Evolutionary conservation across 2,797 vertebrate species (phyloP), one percentile per base, ranked within the genome.

Genomic region (Phrynocephalus guinanensis): DNA sequence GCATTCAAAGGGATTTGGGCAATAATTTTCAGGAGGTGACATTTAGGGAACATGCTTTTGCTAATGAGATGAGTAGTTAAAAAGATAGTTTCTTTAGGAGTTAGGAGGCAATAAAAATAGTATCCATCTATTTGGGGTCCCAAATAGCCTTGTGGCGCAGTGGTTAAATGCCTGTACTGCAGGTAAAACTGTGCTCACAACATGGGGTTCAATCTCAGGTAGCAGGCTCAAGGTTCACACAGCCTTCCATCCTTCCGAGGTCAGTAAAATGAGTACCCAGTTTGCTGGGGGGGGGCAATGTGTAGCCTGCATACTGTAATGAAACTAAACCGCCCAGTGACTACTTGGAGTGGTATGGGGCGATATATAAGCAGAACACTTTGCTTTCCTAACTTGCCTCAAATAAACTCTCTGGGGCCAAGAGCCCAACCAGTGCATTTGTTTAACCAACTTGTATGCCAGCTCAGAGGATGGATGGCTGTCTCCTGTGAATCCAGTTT

Each of bases 1-100:
- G 91, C 95, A 93, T 93, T 93, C 91, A 93, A 91, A 93, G 93
- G 91, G 60, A 90, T 93, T 91, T 87, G 85, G 85, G 16, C n/a
- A 90, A 83, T 93, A 89, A 93, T 91, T 94, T 90, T 82, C 83
- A 79, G 88, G 60, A 5, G 0, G 70, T 91, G 87, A 90, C 90
- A 87, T 92, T 92, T 90, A 93, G 87, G 68, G 85, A 79, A 79
- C 18, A 44, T 77, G 22, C 80, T 90, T 93, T 91, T 91, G 91
- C 86, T 89, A 90, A 88, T 89, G 85, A 91, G 85, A 92, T 85
- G 77, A 68, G 71, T 82, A 38, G 28, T 71, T 63, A 89, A 87
- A 52, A 79, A 33, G 33, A 44, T 70, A 88, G 33, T 13, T 15
- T 81, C 67, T 70, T 86, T 79, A 83, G 67, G 60, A 38, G 50